Conservation (phyloP, 1,140 invertebrate species). For the Pseudomyrmex dendroicus region DNA sequence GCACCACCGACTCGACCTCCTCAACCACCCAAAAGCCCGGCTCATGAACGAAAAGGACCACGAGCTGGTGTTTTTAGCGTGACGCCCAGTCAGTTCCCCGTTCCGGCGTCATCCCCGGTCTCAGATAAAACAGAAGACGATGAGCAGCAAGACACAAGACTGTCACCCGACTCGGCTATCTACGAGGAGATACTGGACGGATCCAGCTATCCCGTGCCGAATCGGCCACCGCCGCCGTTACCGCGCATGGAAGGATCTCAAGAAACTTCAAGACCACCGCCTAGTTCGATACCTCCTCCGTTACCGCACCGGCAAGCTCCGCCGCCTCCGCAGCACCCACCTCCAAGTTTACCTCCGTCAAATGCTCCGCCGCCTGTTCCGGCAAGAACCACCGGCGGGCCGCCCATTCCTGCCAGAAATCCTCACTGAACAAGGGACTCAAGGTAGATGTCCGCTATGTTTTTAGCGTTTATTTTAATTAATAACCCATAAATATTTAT, state of each 20-base stretch:
- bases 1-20: conserved; percentile 87
- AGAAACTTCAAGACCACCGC: conserved; percentile 78
- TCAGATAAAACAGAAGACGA: not conserved
- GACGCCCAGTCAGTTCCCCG: conserved; percentile 64
- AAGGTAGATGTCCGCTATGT: conserved; percentile 2
- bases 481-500: conserved; percentile 64
- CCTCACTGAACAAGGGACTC: conserved; percentile 74
- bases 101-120: not conserved
- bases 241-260: conserved; percentile 78
- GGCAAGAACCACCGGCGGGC: conserved; percentile 87
- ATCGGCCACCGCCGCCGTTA: conserved; percentile 81
- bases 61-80: conserved; percentile 81
- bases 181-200: conserved; percentile 87
- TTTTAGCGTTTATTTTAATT: conserved; percentile 42
- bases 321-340: conserved; percentile 86
- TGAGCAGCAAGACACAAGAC: conserved; percentile 64
- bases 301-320: conserved; percentile 87
- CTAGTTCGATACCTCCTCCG: conserved; percentile 87
- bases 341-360: conserved; percentile 83
- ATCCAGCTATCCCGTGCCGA: conserved; percentile 80
- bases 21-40: conserved; percentile 82
- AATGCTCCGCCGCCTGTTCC: conserved; percentile 87
- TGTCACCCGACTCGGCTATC: conserved; percentile 83
- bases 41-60: conserved; percentile 74
- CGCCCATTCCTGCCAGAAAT: conserved; percentile 89